Base-by-base conservation (phyloP, 2,888 invertebrate genomes). In the Clitarchus hookeri region DNA sequence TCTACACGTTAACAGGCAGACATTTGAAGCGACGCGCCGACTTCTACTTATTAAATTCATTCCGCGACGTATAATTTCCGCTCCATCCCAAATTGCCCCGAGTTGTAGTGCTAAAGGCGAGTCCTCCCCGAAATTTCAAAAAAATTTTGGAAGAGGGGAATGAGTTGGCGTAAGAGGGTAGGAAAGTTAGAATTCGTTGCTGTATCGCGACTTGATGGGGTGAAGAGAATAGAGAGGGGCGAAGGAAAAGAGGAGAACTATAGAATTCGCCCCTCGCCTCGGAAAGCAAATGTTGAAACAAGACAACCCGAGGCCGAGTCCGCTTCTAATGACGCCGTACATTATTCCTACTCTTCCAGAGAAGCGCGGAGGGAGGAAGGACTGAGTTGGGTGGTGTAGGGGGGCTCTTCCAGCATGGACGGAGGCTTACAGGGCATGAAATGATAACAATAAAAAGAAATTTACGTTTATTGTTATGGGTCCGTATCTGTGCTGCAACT, bases 361-460 rank as follows among this genome's bases (percentile, higher is more conserved):
- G 48, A 23, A 65, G 65, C 11, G 65, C 23, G 65, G n/a, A 8
- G 8, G 65, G n/a, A n/a, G n/a, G n/a, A 65, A 65, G n/a, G 19
- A 8, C n/a, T 65, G n/a, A 23, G n/a, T 23, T 65, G n/a, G 16
- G 65, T 6, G n/a, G 19, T 1, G 65, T 9, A 23, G n/a, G 65
- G 23, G 65, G 1, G 65, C 6, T 53, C 12, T 19, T 53, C 13
- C 13, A 53, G 53, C 3, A 53, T 12, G 53, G 19, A 53, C 12
- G n/a, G 65, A 23, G 65, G 65, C 65, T 65, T 65, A 65, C 16
- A 65, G 19, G 65, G 65, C n/a, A 65, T 65, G 65, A 65, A 65
- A 65, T 65, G 65, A 65, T 65, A 65, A 65, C 65, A 65, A 65
- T 65, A 65, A 65, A 65, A 65, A 65, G 11, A 65, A 65, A 65